Conservation (phyloP, 2,797 vertebrate genomes). For the Tangara arthus region DNA sequence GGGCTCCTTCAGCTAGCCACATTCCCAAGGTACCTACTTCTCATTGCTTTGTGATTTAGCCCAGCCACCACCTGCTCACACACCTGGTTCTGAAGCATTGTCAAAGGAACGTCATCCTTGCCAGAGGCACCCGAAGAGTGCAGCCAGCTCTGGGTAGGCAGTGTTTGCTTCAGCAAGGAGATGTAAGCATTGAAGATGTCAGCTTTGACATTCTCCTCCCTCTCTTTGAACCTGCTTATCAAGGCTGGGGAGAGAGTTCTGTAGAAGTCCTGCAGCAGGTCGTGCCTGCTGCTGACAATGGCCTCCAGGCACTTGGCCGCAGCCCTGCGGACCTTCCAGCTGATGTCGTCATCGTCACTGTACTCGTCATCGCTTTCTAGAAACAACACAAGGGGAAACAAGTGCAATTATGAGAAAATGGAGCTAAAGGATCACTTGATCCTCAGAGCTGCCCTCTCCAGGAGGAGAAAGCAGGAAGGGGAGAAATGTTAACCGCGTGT, state of each 20-base stretch:
- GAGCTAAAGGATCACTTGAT: neutral
- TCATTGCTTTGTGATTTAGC: neutral
- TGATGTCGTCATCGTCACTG: constrained; percentile 93
- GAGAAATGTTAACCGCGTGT: neutral
- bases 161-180: constrained; percentile 85
- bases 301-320: constrained; percentile 91
- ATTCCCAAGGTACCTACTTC: neutral
- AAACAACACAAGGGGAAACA: neutral
- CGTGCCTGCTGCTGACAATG: constrained; percentile 81
- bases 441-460: neutral
- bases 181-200: constrained; percentile 89
- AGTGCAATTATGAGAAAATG: neutral
- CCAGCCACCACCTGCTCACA: neutral
- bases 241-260: constrained; percentile 82
- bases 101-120: constrained; percentile 77
- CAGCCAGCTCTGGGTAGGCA: constrained; percentile 71
- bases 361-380: constrained; percentile 91
- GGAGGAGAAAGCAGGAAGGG: neutral
- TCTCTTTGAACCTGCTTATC: constrained; percentile 89
- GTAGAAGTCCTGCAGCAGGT: constrained; percentile 88
- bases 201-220: constrained; percentile 91
- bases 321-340: constrained; percentile 94
- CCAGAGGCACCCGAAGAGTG: constrained; percentile 49
- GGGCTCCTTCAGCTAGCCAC: neutral
- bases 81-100: constrained; percentile 86